phyloP scores from a whole-genome alignment of 2,888 invertebrate species.

The Athripsodes cinereus region DNA sequence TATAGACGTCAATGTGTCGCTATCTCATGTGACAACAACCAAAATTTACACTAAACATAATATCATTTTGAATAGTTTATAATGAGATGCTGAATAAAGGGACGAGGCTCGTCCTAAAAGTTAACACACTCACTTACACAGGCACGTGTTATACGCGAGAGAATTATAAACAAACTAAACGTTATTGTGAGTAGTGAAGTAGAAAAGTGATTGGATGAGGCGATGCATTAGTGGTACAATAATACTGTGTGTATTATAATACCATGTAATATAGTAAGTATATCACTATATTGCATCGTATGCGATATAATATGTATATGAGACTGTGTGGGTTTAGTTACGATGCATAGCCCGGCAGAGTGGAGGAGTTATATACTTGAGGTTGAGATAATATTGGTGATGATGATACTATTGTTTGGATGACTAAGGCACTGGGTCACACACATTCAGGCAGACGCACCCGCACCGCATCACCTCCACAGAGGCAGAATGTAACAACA shows the following conservation, averaged over 20 bases:
- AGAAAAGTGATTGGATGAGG: not conserved
- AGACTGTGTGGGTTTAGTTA: too few species aligned
- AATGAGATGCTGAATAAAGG: not conserved
- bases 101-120: not conserved
- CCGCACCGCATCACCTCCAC: not conserved
- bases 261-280: too few species aligned
- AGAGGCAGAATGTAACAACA: not conserved
- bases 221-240: not conserved
- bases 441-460: not conserved
- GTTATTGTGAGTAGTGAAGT: not conserved
- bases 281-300: too few species aligned
- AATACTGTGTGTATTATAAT: too few species aligned
- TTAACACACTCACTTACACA: not conserved
- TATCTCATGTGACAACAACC: too few species aligned
- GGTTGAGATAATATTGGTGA: too few species aligned
- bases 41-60: not conserved
- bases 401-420: not conserved
- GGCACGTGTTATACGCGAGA: not conserved
- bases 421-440: constrained; percentile 2
- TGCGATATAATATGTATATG: too few species aligned
- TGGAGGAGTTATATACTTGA: too few species aligned
- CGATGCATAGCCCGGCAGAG: too few species aligned
- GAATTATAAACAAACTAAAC: not conserved
- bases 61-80: not conserved
- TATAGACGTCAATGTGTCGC: too few species aligned